Conservation (phyloP, 2,888 invertebrate genomes). For the Amphimallon solstitiale region DNA sequence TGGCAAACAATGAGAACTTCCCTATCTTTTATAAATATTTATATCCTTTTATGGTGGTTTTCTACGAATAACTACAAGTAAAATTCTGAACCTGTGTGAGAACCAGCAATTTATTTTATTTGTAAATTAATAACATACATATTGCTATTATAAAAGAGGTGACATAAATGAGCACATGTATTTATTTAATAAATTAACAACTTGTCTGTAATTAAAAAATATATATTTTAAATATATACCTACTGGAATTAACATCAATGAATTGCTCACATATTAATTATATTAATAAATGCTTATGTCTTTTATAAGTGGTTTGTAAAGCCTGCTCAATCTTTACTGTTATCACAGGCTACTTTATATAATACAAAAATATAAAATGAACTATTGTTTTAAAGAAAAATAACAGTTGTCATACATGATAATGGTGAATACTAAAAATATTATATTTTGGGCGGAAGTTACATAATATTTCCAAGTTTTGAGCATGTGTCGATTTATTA, state of each 20-base stretch:
- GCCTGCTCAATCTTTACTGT: constrained; percentile 9
- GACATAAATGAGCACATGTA: constrained; percentile 5
- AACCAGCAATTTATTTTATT: constrained; percentile 30
- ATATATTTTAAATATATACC: neutral
- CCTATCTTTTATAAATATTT: too few species aligned
- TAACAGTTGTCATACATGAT: constrained; percentile 21
- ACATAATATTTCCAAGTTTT: constrained; percentile 19
- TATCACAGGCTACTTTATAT: constrained; percentile 24
- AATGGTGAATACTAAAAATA: constrained; percentile 24
- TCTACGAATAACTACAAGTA: neutral
- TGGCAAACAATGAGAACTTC: too few species aligned
- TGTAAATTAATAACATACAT: constrained; percentile 8
- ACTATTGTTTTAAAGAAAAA: constrained; percentile 4
- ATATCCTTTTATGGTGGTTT: too few species aligned
- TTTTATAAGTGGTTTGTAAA: constrained; percentile 25
- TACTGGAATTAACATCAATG: neutral
- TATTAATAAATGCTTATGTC: constrained; percentile 22
- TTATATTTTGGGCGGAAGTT: constrained; percentile 26
- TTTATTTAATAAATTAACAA: neutral
- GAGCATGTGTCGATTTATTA: constrained; percentile 23
- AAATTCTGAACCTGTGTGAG: neutral
- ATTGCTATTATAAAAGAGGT: constrained; percentile 6
- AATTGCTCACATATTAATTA: neutral
- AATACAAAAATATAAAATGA: constrained; percentile 29
- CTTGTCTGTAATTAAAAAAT: neutral